Evolutionary conservation across 2,888 invertebrate species (phyloP).

Genomic region (Chymomyza caudatula): DNA sequence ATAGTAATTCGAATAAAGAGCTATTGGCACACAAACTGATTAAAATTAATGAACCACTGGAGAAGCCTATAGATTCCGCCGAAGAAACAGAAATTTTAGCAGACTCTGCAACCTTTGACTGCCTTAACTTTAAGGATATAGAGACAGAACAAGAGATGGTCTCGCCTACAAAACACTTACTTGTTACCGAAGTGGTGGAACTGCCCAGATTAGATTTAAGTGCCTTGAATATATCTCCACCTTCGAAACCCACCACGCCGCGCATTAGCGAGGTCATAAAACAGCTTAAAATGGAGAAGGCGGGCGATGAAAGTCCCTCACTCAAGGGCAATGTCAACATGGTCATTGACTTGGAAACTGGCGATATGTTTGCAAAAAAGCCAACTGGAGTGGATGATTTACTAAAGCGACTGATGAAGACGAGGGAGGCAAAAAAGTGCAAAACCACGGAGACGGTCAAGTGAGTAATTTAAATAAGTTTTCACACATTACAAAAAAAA

Average conservation of each 20-base stretch:
- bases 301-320: conserved; percentile 77
- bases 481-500: neutral
- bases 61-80: neutral
- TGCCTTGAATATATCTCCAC: conserved; percentile 49
- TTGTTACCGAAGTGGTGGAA: conserved; percentile 60
- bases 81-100: neutral
- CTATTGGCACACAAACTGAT: neutral
- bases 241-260: conserved; percentile 42
- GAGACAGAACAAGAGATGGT: neutral
- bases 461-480: conserved; percentile 31
- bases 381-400: conserved; percentile 83
- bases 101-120: neutral
- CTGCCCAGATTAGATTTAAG: conserved; percentile 67
- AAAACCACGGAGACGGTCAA: conserved; percentile 80
- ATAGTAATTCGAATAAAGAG: neutral
- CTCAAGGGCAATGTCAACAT: conserved; percentile 80
- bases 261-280: conserved; percentile 58
- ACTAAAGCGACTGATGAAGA: conserved; percentile 85
- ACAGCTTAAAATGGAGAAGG: conserved; percentile 52
- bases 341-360: conserved; percentile 82
- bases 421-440: conserved; percentile 81
- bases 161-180: conserved; percentile 30
- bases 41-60: neutral
- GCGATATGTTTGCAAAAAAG: conserved; percentile 75
- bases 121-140: neutral